Percentiles rank a stretch among this genome's conserved stretches.
Evolutionary conservation across 1,140 invertebrate genomes (phyloP).

Genomic region (Pollicipes pollicipes): DNA sequence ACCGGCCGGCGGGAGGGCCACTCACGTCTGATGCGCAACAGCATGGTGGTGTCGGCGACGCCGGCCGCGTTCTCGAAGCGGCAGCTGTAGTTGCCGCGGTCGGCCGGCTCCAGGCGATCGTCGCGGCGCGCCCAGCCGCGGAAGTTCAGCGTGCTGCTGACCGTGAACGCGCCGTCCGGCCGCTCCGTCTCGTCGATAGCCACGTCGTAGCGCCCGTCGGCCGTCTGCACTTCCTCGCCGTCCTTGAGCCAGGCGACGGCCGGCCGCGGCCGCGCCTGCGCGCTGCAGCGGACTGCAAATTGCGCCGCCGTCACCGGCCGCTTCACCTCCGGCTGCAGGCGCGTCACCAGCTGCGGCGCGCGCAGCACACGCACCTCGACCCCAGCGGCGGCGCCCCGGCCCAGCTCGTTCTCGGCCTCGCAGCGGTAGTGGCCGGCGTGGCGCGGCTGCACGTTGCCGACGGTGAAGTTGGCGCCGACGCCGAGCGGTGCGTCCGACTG

Average conservation of each 20-base stretch:
- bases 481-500: constrained; percentile 37
- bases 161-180: constrained; percentile 51
- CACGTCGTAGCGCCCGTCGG: constrained; percentile 43
- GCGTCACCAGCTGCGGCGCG: constrained; percentile 58
- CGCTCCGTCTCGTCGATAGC: constrained; percentile 48
- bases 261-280: constrained; percentile 69
- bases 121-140: constrained; percentile 46
- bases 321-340: constrained; percentile 62
- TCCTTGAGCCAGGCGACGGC: constrained; percentile 71
- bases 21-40: constrained; percentile 72
- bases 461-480: constrained; percentile 63
- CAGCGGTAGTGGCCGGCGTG: constrained; percentile 70
- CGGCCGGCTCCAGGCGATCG: constrained; percentile 53
- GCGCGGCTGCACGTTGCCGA: constrained; percentile 43
- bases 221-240: constrained; percentile 40
- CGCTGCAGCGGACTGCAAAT: constrained; percentile 60
- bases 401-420: constrained; percentile 70
- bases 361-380: constrained; percentile 69
- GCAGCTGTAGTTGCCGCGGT: constrained; percentile 71
- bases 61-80: constrained; percentile 77
- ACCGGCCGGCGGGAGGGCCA: constrained; percentile 18
- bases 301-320: constrained; percentile 58
- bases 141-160: constrained; percentile 66
- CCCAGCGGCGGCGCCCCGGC: constrained; percentile 59
- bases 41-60: constrained; percentile 64